Conservation (phyloP, 2,797 vertebrate species). For the Australoheros facetus region DNA sequence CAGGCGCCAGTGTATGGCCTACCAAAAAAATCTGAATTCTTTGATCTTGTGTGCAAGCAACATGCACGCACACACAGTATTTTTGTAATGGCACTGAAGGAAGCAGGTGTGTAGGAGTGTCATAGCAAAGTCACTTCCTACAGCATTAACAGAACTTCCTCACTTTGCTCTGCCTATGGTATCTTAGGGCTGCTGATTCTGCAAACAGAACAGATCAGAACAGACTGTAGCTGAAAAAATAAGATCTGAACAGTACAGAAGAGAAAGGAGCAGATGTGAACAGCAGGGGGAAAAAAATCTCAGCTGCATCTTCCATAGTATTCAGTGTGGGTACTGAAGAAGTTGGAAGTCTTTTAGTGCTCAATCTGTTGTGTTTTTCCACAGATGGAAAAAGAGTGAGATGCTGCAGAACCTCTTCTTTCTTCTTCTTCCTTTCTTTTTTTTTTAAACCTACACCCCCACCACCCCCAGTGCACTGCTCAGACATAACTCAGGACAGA, state of each 20-base stretch:
- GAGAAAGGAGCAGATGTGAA: background rate
- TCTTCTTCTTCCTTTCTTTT: too few relatives aligned
- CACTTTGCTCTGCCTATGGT: background rate
- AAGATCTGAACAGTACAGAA: background rate
- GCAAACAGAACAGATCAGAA: background rate
- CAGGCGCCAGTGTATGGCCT: constrained; percentile 26
- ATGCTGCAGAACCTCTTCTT: constrained; percentile 32
- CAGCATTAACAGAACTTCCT: constrained; percentile 32
- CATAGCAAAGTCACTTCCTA: constrained; percentile 37
- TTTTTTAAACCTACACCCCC: background rate
- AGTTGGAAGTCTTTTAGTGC: constrained; percentile 12
- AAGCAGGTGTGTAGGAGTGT: constrained; percentile 39
- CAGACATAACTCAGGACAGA: constrained; percentile 70
- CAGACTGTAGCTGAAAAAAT: background rate
- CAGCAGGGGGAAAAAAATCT: background rate
- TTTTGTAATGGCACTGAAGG: constrained; percentile 1
- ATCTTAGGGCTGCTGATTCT: background rate
- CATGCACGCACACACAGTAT: background rate
- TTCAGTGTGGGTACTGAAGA: background rate
- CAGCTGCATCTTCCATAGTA: background rate
- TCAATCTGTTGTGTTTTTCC: constrained; percentile 45
- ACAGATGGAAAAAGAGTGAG: constrained; percentile 36
- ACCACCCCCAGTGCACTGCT: constrained; percentile 22
- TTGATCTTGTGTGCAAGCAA: background rate
- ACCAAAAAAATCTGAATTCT: background rate